Evolutionary conservation across 2,113 vertebrate genomes (phyloP).

Genomic region (Spea multiplicata): DNA sequence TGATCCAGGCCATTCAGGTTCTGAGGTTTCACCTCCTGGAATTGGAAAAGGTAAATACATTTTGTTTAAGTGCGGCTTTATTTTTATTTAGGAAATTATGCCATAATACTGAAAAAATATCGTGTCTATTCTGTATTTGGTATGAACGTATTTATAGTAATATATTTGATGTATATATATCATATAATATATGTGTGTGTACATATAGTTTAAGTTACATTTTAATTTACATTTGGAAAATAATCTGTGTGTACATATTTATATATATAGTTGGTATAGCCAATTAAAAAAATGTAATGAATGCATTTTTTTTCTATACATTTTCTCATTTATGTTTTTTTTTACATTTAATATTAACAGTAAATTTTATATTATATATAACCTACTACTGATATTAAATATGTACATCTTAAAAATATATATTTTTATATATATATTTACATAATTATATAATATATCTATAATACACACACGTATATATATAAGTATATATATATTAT

Average conservation of each 20-base stretch:
- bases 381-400: no score
- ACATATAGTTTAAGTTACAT: neutral
- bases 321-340: no score
- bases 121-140: no score
- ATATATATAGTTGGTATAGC: neutral
- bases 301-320: no score
- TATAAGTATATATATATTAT: no score
- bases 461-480: no score
- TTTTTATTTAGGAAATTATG: neutral
- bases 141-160: no score
- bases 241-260: neutral
- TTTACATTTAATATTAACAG: neutral
- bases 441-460: no score
- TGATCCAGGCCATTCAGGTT: conserved; percentile 99
- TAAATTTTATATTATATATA: neutral
- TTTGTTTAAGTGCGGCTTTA: neutral
- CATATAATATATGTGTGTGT: conserved; percentile 6
- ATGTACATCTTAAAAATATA: no score
- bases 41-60: conserved; percentile 95
- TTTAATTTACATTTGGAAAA: neutral
- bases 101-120: neutral
- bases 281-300: no score
- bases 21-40: conserved; percentile 99
- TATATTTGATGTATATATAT: neutral
- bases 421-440: no score